phyloP scores from a whole-genome alignment of 2,797 vertebrate species.

The Fistularia commersonii region DNA sequence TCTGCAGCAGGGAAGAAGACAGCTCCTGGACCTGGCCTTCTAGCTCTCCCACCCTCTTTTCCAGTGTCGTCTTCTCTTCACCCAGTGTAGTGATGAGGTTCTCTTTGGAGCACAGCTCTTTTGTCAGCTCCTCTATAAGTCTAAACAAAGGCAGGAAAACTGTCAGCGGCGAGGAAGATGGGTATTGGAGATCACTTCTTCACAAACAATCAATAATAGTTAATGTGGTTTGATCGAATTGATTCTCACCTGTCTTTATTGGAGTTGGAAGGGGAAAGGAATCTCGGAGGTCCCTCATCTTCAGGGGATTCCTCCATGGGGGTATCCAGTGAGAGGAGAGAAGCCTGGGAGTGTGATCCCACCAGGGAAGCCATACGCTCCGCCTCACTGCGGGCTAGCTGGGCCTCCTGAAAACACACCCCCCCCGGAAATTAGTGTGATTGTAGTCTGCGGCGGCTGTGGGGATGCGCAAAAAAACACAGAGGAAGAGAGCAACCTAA shows the following conservation, averaged over 20 bases:
- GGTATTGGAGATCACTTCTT: too few species aligned
- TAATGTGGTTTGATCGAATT: too few species aligned
- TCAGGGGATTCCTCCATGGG: constrained; percentile 75
- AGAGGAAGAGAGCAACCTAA: constrained; percentile 37
- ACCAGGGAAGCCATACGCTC: constrained; percentile 77
- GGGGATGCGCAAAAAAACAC: not conserved
- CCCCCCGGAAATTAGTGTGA: constrained; percentile 4
- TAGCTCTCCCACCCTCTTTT: constrained; percentile 63
- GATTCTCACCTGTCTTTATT: constrained; percentile 76
- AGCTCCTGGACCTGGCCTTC: constrained; percentile 69
- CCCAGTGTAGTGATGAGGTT: constrained; percentile 72
- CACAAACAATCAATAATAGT: too few species aligned
- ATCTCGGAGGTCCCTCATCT: constrained; percentile 53
- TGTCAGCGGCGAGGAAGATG: too few species aligned
- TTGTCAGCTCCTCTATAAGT: constrained; percentile 81
- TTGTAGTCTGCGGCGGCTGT: not conserved
- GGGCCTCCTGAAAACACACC: constrained; percentile 79
- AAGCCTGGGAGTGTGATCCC: constrained; percentile 79
- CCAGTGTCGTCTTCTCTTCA: constrained; percentile 71
- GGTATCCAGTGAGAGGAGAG: constrained; percentile 74
- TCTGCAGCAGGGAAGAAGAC: constrained; percentile 73
- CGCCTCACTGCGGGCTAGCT: constrained; percentile 81
- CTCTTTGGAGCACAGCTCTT: constrained; percentile 78
- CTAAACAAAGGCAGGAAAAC: constrained; percentile 54
- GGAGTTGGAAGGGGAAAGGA: constrained; percentile 58